Evolutionary conservation across 2,888 invertebrate genomes (phyloP).

Genomic region (Macaria notata): DNA sequence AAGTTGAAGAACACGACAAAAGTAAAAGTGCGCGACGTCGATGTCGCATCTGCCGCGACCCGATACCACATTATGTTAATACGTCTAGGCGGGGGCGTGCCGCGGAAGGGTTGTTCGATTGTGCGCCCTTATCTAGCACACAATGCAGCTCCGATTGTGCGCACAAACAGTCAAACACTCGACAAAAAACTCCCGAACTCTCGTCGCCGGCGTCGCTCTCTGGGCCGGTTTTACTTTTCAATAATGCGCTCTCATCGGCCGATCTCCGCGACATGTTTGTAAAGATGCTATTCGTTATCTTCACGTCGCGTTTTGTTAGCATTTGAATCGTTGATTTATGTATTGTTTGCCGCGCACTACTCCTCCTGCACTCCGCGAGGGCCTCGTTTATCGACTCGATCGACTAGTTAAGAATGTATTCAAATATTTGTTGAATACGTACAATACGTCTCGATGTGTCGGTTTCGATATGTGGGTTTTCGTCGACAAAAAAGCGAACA

Average conservation of each 20-base stretch:
- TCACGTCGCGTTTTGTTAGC: slow-evolving; percentile 54
- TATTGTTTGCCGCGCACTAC: slow-evolving; percentile 32
- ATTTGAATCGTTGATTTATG: slow-evolving; percentile 66
- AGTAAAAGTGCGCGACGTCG: slow-evolving; percentile 68
- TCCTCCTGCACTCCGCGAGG: slow-evolving; percentile 13
- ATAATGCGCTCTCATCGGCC: slow-evolving; percentile 70
- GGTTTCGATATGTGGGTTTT: slow-evolving; percentile 7
- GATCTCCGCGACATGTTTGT: slow-evolving; percentile 57
- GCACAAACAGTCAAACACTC: slow-evolving; percentile 49
- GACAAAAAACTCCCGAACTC: slow-evolving; percentile 58
- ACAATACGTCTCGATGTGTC: slow-evolving; percentile 8
- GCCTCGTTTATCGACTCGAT: slow-evolving; percentile 21
- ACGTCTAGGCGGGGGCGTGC: slow-evolving; percentile 51
- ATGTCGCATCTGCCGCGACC: slow-evolving; percentile 59
- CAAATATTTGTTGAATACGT: slow-evolving; percentile 22
- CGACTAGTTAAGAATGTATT: slow-evolving; percentile 17
- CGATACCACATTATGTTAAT: slow-evolving; percentile 68
- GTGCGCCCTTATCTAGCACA: slow-evolving; percentile 57
- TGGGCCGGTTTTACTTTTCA: slow-evolving; percentile 48
- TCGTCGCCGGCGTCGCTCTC: slow-evolving; percentile 37
- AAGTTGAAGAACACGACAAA: slow-evolving; percentile 74
- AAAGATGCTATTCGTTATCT: slow-evolving; percentile 59
- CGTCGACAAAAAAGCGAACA: slow-evolving; percentile 4
- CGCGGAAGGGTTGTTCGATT: slow-evolving; percentile 58
- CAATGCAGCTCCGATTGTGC: slow-evolving; percentile 60